Evolutionary conservation across 2,113 vertebrate genomes (phyloP), one percentile per base, ranked within the genome.

Genomic region (Excalfactoria chinensis): DNA sequence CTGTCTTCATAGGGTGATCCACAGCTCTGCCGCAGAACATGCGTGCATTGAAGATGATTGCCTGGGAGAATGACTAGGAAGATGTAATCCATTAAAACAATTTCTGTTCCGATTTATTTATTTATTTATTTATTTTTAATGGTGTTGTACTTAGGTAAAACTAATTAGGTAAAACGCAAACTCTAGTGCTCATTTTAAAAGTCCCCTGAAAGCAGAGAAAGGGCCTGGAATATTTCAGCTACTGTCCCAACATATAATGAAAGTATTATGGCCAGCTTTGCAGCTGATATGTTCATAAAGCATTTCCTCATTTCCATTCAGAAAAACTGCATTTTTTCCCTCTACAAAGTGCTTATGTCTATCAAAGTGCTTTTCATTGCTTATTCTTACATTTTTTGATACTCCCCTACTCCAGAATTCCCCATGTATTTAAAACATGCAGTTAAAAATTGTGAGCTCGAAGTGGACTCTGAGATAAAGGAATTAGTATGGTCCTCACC

Each of bases 381-480:
- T 25, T 6, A 56, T 56, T 93, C 4, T 16, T 40, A 85, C 71
- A 2, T 2, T 22, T 59, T 82, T 48, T 67, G 35, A 40, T 17
- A 40, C 0, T 8, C 6, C 5, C 0, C 5, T 73, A 26, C 32
- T 5, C 9, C 10, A 13, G 30, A 68, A 46, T 5, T 56, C 5
- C 13, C 11, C 2, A 2, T 41, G 35, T 44, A 37, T 75, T 64
- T 91, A 44, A 63, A 70, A 70, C 8, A 34, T 13, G 53, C 35
- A n/a, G 4, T 19, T 13, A 32, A 73, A 88, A 58, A 40, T 13
- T 0, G 1, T 70, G 13, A 67, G 3, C 4, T 67, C 26, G 41
- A 8, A 63, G 7, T 44, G 15, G 20, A 53, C 26, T 49, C 19
- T 41, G n/a, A 34, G 5, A 26, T 68, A 18, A 48, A 34, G 28